A percentile compares a stretch with the other conserved stretches of the same genome.
Conservation (phyloP, 2,888 invertebrate species). For the Cistogaster globosa region DNA sequence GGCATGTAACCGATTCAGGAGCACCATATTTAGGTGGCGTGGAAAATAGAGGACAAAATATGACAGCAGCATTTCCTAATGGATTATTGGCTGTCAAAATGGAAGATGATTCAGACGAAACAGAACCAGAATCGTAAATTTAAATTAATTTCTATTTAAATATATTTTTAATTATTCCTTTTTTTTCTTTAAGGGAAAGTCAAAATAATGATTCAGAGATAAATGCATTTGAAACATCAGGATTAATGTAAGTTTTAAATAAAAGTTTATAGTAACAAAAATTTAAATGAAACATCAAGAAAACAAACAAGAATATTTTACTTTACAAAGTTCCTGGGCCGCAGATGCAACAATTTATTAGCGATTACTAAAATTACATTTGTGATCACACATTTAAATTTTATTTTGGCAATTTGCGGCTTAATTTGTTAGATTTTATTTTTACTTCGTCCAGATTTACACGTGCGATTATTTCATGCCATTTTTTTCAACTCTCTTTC, state of each 20-base stretch:
- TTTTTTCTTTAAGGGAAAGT: constrained; percentile 71
- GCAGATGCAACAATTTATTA: too few species aligned
- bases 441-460: too few species aligned
- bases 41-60: constrained; percentile 33
- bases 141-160: neutral
- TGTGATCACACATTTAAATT: too few species aligned
- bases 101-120: constrained; percentile 72
- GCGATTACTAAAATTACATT: too few species aligned
- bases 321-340: too few species aligned
- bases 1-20: neutral
- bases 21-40: constrained; percentile 58
- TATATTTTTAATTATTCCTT: neutral
- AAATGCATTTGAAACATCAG: constrained; percentile 55
- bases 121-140: constrained; percentile 72
- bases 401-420: too few species aligned
- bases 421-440: too few species aligned
- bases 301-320: too few species aligned
- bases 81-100: constrained; percentile 74
- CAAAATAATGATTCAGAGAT: constrained; percentile 69
- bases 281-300: neutral
- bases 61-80: constrained; percentile 70
- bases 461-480: too few species aligned
- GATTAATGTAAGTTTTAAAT: constrained; percentile 73
- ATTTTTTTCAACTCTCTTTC: too few species aligned
- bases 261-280: neutral